Base-by-base conservation (phyloP, 2,888 invertebrate species). In the Drosophila kambysellisi region DNA sequence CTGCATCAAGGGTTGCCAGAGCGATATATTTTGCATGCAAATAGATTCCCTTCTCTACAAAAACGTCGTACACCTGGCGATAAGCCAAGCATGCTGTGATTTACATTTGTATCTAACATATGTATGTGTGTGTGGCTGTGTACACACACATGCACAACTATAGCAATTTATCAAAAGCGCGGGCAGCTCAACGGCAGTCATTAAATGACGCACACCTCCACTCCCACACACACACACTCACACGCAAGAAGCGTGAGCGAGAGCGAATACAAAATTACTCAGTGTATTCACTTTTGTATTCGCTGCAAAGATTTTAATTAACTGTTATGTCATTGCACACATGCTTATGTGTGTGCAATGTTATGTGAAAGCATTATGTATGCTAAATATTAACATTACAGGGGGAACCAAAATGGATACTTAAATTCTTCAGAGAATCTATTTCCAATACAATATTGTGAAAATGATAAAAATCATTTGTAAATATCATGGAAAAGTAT, bases 281-380 rank as follows among this genome's bases (percentile, higher is more conserved):
- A 48, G 37, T 33, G 37, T 33, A 52, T 35, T 60, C 30, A 25
- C 6, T 48, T 73, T 58, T 59, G 57, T 37, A 51, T 60, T 56
- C 39, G 58, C 37, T 29, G 39, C 20, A 35, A 46, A 67, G 77
- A 71, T 68, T 74, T 84, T 82, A 76, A 85, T 82, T 76, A 70
- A 82, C 70, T 67, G 74, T 83, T 83, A 83, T 79, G 70, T 74
- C 88, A 88, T 69, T 53, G 67, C 50, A 56, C 66, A 72, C 17
- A 9, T 29, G 53, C 12, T 41, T 29, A 20, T 25, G 8, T 12
- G 20, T 33, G 32, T 32, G 15, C 32, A 17, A 41, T 39, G 37
- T 54, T 41, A 17, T 29, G 39, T 35, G 43, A 43, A 17, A 12
- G 11, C 30, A 25, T 33, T 41, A 20, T 35, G 70, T 33, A 41